Conservation (phyloP, 2,888 invertebrate species). For the Loripinus fragilis region DNA sequence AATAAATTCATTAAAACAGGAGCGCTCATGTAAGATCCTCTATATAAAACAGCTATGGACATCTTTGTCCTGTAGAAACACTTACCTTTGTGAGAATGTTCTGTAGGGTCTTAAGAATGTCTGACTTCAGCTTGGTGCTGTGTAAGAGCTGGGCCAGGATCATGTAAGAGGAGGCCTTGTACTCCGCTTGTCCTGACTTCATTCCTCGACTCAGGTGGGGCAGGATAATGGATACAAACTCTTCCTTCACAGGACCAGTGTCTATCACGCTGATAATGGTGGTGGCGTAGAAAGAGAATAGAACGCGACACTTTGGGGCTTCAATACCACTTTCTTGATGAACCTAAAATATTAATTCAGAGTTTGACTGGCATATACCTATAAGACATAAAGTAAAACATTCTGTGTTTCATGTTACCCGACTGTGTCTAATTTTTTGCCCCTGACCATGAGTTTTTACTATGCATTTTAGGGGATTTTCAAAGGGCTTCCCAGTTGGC, state of each 20-base stretch:
- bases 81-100: conserved; percentile 86
- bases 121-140: conserved; percentile 86
- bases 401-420: too few relatives aligned
- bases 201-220: conserved; percentile 90
- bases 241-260: conserved; percentile 83
- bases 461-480: too few relatives aligned
- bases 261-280: conserved; percentile 88
- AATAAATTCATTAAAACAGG: too few relatives aligned
- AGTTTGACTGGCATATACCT: background rate
- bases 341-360: conserved; percentile 16
- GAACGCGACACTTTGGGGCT: conserved; percentile 83
- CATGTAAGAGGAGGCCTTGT: conserved; percentile 89
- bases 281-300: conserved; percentile 92
- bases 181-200: conserved; percentile 88
- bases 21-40: too few relatives aligned
- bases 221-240: conserved; percentile 88
- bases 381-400: too few relatives aligned
- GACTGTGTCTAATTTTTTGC: too few relatives aligned
- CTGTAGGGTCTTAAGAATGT: conserved; percentile 87
- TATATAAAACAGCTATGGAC: too few relatives aligned
- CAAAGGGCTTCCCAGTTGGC: too few relatives aligned
- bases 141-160: conserved; percentile 89
- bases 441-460: too few relatives aligned
- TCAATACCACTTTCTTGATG: conserved; percentile 28
- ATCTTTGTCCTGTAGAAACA: too few relatives aligned